These are phyloP conservation scores for Eutrigla gurnardus DNA, from an alignment of 2,797 vertebrate genomes.

Conservation along the genomic window DNA sequence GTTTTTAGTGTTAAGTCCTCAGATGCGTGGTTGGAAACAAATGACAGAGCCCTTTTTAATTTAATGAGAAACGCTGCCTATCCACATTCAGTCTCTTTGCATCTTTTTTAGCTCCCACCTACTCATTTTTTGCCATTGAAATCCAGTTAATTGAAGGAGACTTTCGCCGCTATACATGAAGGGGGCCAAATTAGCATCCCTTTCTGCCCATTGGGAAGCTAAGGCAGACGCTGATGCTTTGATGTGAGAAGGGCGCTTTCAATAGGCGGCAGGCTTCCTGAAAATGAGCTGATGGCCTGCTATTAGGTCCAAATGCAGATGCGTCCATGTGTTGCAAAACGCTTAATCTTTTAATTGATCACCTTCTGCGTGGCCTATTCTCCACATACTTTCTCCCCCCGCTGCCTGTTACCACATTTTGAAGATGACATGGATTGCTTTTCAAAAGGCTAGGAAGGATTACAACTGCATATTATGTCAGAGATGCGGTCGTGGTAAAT, in stretches of 20 bases:
- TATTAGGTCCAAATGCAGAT: slow-evolving; percentile 94
- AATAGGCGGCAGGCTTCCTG: slow-evolving; percentile 90
- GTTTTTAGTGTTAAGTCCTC: slow-evolving; percentile 96
- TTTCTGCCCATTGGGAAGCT: slow-evolving; percentile 91
- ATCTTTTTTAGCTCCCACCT: slow-evolving; percentile 83
- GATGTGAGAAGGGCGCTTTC: slow-evolving; percentile 92
- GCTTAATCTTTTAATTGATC: slow-evolving; percentile 99
- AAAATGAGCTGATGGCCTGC: slow-evolving; percentile 99
- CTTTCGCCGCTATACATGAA: slow-evolving; percentile 96
- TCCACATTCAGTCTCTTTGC: slow-evolving; percentile 90
- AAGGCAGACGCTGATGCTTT: slow-evolving; percentile 89
- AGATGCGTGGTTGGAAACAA: slow-evolving; percentile 91
- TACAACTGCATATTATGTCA: slow-evolving; percentile 48
- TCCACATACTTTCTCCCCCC: slow-evolving; percentile 48
- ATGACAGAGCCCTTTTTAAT: slow-evolving; percentile 93
- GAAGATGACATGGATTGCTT: slow-evolving; percentile 80
- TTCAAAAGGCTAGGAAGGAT: slow-evolving; percentile 69
- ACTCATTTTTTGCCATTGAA: slow-evolving; percentile 91
- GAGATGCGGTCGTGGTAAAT: slow-evolving; percentile 38
- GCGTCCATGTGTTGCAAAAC: slow-evolving; percentile 93
- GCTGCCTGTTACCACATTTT: slow-evolving; percentile 77
- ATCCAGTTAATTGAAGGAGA: slow-evolving; percentile 99
- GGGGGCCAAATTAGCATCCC: slow-evolving; percentile 97
- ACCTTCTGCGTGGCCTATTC: slow-evolving; percentile 89
- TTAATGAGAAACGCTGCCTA: slow-evolving; percentile 95